Evolutionary conservation across 2,888 invertebrate species (phyloP), one percentile per base, ranked within the genome.

Genomic region (Erebia palarica): DNA sequence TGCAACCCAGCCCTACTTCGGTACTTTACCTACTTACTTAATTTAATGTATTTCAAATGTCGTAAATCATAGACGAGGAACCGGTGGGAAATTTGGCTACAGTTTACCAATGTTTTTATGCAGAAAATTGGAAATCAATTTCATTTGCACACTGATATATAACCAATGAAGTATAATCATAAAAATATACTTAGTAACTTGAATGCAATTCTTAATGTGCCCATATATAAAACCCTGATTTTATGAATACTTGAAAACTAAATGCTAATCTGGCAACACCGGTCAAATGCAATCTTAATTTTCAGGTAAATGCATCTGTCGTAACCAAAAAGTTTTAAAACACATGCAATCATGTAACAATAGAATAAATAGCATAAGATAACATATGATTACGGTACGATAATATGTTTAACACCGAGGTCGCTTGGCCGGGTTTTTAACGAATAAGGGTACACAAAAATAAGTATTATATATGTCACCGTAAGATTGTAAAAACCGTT

Each of bases 1-100:
- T 69, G 16, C 47, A 3, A 53, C 21, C 16, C 75, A 83, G 85
- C 75, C 85, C 86, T 80, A 86, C 79, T 83, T 47, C 36, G 36
- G 36, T 84, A 74, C 65, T 57, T 76, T 73, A 76, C 85, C 85
- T 81, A 85, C 79, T 83, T 81, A 85, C 79, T 83, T 84, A 76
- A 36, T 36, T 36, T 36, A 36, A 79, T 73, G 75, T 42, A 84
- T 84, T 84, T 79, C 80, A 78, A 81, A 81, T 78, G 78, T 78
- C 78, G 82, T 83, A 82, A 83, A 84, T 83, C 21, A 63, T 63
- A 63, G 21, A 14, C 49, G 14, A 21, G 14, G 63, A 63, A 49
- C 8, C 21, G 49, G 47, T 21, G 63, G 16, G 4, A 44, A 11
- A 5, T 13, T 47, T 49, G 49, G 13, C 2, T 27, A 4, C 8